Conservation (phyloP, 2,113 vertebrate species). For the Mixornis gularis region DNA sequence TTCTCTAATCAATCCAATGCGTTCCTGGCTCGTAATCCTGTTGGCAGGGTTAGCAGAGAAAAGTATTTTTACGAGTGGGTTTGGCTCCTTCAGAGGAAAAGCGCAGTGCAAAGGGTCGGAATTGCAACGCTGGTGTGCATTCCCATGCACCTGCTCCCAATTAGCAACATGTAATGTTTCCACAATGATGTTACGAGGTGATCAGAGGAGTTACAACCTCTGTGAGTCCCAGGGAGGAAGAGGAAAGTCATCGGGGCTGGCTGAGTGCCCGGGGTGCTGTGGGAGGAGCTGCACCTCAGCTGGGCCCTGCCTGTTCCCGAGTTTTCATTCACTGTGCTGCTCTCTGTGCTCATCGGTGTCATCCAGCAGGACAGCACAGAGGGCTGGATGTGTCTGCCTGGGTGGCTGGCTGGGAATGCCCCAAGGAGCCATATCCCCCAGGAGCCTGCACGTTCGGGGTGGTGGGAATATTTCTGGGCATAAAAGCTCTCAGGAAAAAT, state of each 20-base stretch:
- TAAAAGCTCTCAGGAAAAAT: neutral
- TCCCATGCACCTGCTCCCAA: neutral
- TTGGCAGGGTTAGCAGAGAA: neutral
- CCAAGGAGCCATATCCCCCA: accelerated
- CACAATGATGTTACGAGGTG: neutral
- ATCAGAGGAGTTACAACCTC: neutral
- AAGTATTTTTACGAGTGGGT: neutral
- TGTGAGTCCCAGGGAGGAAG: neutral
- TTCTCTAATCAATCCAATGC: neutral
- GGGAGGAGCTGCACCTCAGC: neutral
- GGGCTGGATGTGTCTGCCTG: neutral
- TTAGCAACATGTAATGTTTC: neutral
- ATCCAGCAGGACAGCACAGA: neutral
- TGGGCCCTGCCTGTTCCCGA: neutral
- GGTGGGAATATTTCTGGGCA: neutral
- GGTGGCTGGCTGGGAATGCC: neutral
- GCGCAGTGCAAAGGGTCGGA: accelerated
- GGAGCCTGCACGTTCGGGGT: neutral
- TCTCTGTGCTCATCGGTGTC: accelerated
- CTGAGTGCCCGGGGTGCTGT: neutral
- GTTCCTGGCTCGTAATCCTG: neutral
- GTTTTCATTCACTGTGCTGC: neutral
- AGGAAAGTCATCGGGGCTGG: neutral
- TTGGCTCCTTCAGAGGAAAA: neutral
- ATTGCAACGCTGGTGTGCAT: neutral